Evolutionary conservation across 2,888 invertebrate species (phyloP).

Genomic region (Drosophila anomalata): DNA sequence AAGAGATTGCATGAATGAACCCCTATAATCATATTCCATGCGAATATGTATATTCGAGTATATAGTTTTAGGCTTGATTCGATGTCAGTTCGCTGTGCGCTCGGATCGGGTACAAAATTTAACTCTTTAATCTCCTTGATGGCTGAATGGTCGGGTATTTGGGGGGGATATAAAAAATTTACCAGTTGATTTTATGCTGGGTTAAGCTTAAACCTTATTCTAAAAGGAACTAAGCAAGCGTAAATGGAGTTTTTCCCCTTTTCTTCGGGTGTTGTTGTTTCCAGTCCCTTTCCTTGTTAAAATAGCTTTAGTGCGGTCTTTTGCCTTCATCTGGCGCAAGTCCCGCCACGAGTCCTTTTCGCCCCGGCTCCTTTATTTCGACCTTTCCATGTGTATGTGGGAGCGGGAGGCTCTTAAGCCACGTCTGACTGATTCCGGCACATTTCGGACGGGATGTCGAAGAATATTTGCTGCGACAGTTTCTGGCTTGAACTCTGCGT

Average conservation of each 20-base stretch:
- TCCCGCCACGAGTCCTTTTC: constrained; percentile 48
- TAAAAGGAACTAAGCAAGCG: constrained; percentile 81
- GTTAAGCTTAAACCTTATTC: constrained; percentile 80
- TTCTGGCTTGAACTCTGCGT: constrained; percentile 37
- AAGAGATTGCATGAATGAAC: constrained; percentile 30
- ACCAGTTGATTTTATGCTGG: constrained; percentile 81
- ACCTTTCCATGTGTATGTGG: constrained; percentile 1
- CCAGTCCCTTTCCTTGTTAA: constrained; percentile 75
- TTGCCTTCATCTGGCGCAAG: constrained; percentile 49
- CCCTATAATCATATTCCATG: constrained; percentile 66
- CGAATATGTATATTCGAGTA: constrained; percentile 22
- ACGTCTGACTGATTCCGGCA: constrained; percentile 61
- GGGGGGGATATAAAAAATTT: constrained; percentile 74
- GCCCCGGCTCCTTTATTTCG: constrained; percentile 2
- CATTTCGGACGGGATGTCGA: constrained; percentile 46
- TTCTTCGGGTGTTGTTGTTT: constrained; percentile 29
- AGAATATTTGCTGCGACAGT: constrained; percentile 62
- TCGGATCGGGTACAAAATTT: constrained; percentile 61
- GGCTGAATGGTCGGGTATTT: constrained; percentile 43
- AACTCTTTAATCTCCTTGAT: constrained; percentile 73
- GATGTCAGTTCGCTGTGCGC: constrained; percentile 1
- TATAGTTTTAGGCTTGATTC: constrained; percentile 31
- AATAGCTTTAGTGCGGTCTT: constrained; percentile 70
- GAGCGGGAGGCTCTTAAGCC: constrained; percentile 38
- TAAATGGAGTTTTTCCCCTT: constrained; percentile 60